These are phyloP conservation scores for Ceramica pisi DNA, from an alignment of 2,888 invertebrate species.

Conservation along the genomic window DNA sequence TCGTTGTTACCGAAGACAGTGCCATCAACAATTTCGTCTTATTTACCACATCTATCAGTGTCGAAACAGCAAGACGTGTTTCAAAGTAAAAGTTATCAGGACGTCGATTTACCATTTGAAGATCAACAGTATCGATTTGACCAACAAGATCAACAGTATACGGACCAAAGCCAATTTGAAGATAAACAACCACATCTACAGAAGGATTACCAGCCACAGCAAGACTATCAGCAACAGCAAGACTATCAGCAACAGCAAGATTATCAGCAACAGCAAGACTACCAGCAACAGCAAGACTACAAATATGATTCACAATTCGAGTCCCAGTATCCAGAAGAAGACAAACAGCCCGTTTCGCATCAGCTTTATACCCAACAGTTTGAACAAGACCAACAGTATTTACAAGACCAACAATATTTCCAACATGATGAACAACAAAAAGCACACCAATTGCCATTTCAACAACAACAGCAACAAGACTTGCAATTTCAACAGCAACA, in stretches of 20 bases:
- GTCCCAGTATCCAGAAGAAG: conserved; percentile 70
- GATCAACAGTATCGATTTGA: conserved; percentile 71
- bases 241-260: conserved; percentile 61
- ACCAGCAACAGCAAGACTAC: conserved; percentile 61
- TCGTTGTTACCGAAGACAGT: conserved; percentile 80
- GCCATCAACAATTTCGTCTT: conserved; percentile 79
- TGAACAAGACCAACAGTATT: conserved; percentile 71
- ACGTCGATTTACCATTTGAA: conserved; percentile 75
- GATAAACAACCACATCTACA: conserved; percentile 65
- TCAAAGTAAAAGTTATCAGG: conserved; percentile 77
- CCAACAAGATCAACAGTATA: conserved; percentile 67
- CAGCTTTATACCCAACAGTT: conserved; percentile 69
- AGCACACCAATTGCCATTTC: conserved; percentile 71
- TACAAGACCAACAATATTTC: conserved; percentile 74
- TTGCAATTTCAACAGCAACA: conserved; percentile 65
- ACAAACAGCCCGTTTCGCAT: conserved; percentile 70
- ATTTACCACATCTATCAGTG: conserved; percentile 80
- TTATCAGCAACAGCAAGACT: conserved; percentile 58
- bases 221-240: conserved; percentile 59
- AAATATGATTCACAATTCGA: conserved; percentile 65
- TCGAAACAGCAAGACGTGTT: conserved; percentile 79
- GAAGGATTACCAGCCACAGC: conserved; percentile 57
- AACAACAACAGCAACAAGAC: conserved; percentile 67
- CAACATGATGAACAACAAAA: conserved; percentile 70
- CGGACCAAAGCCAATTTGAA: conserved; percentile 69